Conservation (phyloP, 2,113 vertebrate genomes). For the Gavialis gangeticus region DNA sequence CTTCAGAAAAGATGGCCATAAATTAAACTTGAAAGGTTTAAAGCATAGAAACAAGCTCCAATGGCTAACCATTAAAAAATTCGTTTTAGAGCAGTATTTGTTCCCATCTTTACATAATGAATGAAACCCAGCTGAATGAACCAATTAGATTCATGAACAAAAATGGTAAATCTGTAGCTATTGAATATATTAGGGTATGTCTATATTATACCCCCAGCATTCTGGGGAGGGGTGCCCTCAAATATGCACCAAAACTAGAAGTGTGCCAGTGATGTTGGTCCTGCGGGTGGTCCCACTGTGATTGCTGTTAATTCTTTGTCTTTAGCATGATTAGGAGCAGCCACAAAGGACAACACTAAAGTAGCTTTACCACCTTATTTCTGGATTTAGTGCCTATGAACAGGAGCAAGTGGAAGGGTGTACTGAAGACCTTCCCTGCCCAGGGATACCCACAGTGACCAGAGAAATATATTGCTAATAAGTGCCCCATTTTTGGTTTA, state of each 20-base stretch:
- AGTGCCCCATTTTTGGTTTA: background rate
- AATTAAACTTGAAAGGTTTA: background rate
- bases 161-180: background rate
- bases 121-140: background rate
- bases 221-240: background rate
- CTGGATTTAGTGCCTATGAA: too few species aligned
- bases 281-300: too few species aligned
- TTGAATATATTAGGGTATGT: too few species aligned
- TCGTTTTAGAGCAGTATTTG: background rate
- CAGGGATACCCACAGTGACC: background rate
- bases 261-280: too few species aligned
- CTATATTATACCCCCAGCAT: background rate
- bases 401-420: background rate
- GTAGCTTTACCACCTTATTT: too few species aligned
- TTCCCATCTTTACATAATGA: background rate
- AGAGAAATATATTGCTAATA: background rate
- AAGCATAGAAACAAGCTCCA: background rate
- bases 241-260: too few species aligned
- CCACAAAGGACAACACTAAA: too few species aligned
- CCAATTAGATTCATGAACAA: background rate
- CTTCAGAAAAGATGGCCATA: background rate
- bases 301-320: too few species aligned
- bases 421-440: background rate
- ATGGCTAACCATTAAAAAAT: background rate
- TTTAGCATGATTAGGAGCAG: too few species aligned